Base-by-base conservation (phyloP, 2,113 vertebrate genomes). In the Circaetus gallicus region DNA sequence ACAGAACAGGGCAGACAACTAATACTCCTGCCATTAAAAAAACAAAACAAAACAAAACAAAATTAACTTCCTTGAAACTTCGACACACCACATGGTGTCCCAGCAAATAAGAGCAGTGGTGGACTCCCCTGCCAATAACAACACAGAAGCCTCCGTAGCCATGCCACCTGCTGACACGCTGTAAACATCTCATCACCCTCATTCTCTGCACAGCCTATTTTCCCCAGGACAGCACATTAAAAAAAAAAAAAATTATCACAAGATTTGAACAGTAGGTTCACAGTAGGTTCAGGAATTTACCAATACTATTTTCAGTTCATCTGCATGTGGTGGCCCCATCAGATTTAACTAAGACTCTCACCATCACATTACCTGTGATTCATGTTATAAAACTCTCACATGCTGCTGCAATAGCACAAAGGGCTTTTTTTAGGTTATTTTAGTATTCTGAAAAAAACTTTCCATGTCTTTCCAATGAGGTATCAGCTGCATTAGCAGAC, bases 21-120 rank as follows among this genome's bases (percentile, higher is more conserved):
- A 38, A 36, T 25, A 80, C 36, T 71, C 24, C 55, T 74, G 31
- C 7, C 16, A 34, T 10, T 29, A 13, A 74, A 49, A 53, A 7
- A 24, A 26, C 38, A 38, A 15, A 43, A 43, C 70, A 36, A 18
- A 6, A 25, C 1, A 90, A 70, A 38, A 38, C 38, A 38, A 38
- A 73, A 59, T 21, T 40, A 19, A 40, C 13, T 59, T 0, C 0
- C n/a, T 55, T 16, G 19, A 58, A 88, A 62, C 12, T 12, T 59
- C 1, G 4, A n/a, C 24, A 31, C 28, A 43, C 7, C 28, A n/a
- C 0, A 4, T 20, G 38, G 29, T 28, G 5, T 31, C 47, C 10
- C 1, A 13, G 26, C 24, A 24, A 78, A 5, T 21, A 36, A 13
- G 14, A 49, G 28, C 11, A 61, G 31, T 12, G 21, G 69, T 14